phyloP scores from a whole-genome alignment of 2,888 invertebrate species.

The Lutraria lutraria region DNA sequence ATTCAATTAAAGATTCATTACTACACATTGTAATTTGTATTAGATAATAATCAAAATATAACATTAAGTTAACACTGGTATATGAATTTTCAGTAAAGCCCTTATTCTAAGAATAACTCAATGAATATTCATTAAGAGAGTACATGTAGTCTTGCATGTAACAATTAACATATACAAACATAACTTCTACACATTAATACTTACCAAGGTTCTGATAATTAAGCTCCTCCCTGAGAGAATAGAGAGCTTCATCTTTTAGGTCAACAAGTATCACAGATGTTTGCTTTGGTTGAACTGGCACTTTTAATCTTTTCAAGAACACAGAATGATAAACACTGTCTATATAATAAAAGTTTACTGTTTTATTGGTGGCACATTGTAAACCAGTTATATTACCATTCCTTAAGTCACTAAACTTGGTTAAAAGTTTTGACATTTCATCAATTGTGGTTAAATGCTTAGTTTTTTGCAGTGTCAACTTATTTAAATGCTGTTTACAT shows the following conservation, averaged over 20 bases:
- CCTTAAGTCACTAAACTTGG: constrained; percentile 53
- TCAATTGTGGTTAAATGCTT: constrained; percentile 68
- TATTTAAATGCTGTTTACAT: constrained; percentile 72
- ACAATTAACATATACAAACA: too few relatives aligned
- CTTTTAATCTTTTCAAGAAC: constrained; percentile 92
- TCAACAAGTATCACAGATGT: constrained; percentile 90
- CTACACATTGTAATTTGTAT: too few relatives aligned
- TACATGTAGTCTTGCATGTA: too few relatives aligned
- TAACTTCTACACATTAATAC: too few relatives aligned
- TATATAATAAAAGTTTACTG: constrained; percentile 90
- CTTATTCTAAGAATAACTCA: too few relatives aligned
- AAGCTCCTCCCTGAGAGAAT: constrained; percentile 88
- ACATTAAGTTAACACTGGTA: too few relatives aligned
- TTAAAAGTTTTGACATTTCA: constrained; percentile 46
- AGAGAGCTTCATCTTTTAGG: constrained; percentile 89
- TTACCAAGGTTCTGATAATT: constrained; percentile 86
- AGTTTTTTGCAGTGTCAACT: constrained; percentile 74
- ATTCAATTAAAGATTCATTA: too few relatives aligned
- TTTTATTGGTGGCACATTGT: constrained; percentile 88
- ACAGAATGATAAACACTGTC: constrained; percentile 92
- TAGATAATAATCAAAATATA: too few relatives aligned
- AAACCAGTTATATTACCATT: constrained; percentile 81
- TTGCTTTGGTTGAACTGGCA: constrained; percentile 88
- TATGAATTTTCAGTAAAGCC: too few relatives aligned
- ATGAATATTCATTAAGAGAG: too few relatives aligned